Percentiles rank a stretch among this genome's conserved stretches.
phyloP scores from a whole-genome alignment of 2,888 invertebrate genomes.

The Hetaerina titia region DNA sequence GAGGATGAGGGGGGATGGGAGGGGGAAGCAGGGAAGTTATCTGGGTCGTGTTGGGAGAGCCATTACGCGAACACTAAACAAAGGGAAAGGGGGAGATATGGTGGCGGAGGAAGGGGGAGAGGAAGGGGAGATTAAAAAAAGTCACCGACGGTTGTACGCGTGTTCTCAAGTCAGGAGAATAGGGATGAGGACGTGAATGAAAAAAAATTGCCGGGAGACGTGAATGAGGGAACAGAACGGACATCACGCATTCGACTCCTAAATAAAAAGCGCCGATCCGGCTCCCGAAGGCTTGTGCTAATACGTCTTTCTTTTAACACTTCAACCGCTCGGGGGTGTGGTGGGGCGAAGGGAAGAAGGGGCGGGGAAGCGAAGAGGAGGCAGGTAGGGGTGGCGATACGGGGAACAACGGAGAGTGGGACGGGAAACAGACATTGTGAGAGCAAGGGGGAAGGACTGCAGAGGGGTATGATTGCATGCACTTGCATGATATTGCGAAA shows the following conservation, averaged over 20 bases:
- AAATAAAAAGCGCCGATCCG: neutral
- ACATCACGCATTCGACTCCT: neutral
- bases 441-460: neutral
- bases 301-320: neutral
- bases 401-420: too few relatives aligned
- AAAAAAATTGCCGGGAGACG: neutral
- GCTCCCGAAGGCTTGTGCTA: neutral
- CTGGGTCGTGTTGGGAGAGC: slow-evolving; percentile 36
- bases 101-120: neutral
- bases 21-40: neutral
- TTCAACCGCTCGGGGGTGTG: neutral
- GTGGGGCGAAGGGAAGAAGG: neutral
- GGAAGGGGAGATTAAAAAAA: neutral
- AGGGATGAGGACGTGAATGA: neutral
- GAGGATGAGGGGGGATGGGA: neutral
- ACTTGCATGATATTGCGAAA: slow-evolving; percentile 54
- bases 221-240: slow-evolving; percentile 15
- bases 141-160: neutral
- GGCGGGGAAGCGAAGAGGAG: neutral
- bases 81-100: neutral
- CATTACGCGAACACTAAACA: slow-evolving; percentile 44
- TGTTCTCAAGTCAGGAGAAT: neutral
- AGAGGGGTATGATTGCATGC: neutral
- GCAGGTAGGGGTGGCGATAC: too few relatives aligned
- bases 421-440: neutral